phyloP scores from a whole-genome alignment of 35 echinoderm and acorn worm species.

The Hemicentrotus pulcherrimus region DNA sequence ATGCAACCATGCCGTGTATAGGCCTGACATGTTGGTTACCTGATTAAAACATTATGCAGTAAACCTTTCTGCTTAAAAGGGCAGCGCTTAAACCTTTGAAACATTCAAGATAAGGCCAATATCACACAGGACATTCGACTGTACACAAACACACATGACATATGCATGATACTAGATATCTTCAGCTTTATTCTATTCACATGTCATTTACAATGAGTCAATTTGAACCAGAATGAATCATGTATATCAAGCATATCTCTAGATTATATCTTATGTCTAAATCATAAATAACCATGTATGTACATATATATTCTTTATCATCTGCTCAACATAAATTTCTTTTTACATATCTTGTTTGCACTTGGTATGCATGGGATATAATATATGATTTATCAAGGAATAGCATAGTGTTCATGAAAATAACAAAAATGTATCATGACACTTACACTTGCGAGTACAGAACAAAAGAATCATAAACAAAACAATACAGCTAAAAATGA shows the following conservation, averaged over 20 bases:
- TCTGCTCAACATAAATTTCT: background rate
- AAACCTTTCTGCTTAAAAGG: background rate
- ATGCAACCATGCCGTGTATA: too few species aligned
- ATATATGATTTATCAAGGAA: background rate
- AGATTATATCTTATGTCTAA: constrained; percentile 1
- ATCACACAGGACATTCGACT: background rate
- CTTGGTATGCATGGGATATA: background rate
- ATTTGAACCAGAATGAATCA: background rate
- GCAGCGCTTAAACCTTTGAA: background rate
- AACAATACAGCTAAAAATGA: background rate
- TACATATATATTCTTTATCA: constrained; percentile 2
- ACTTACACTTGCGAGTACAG: background rate
- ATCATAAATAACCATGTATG: constrained; percentile 13
- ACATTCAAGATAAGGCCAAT: background rate
- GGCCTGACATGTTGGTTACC: background rate
- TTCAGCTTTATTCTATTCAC: constrained; percentile 34
- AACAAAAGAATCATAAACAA: background rate
- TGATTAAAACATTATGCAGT: background rate
- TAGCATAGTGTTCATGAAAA: background rate
- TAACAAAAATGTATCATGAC: background rate
- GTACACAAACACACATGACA: background rate
- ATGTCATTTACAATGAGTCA: constrained; percentile 40
- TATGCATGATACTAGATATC: constrained; percentile 19
- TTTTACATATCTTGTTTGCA: background rate
- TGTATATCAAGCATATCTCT: background rate